phyloP scores from a whole-genome alignment of 2,113 vertebrate genomes.

The Thryonomys swinderianus region DNA sequence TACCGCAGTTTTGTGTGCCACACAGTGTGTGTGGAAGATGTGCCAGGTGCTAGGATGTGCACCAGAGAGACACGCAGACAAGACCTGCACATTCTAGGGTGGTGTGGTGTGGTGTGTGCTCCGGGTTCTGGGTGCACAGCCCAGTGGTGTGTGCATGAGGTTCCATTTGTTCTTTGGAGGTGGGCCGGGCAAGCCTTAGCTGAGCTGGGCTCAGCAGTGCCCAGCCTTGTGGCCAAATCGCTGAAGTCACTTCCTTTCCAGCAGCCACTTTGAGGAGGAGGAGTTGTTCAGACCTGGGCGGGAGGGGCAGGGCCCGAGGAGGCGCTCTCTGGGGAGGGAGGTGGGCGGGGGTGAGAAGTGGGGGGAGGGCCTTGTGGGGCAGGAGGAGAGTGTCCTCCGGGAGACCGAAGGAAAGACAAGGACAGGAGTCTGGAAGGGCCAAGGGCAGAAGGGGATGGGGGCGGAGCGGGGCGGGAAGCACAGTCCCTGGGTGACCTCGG shows the following conservation, averaged over 20 bases:
- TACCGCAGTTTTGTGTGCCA: neutral
- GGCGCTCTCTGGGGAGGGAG: constrained; percentile 69
- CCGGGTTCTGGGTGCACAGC: constrained; percentile 11
- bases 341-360: constrained; percentile 58
- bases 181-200: constrained; percentile 69
- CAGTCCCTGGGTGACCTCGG: constrained; percentile 81
- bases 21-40: neutral
- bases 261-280: constrained; percentile 77
- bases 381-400: constrained; percentile 74
- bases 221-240: constrained; percentile 79
- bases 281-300: constrained; percentile 78
- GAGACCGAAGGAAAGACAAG: constrained; percentile 76
- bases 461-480: constrained; percentile 74
- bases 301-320: constrained; percentile 15
- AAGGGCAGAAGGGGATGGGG: constrained; percentile 78
- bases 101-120: too few relatives aligned
- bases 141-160: constrained; percentile 52
- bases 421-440: constrained; percentile 78
- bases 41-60: neutral
- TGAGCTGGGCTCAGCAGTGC: constrained; percentile 76
- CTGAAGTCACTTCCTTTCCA: constrained; percentile 85
- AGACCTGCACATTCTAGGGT: neutral
- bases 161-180: constrained; percentile 67
- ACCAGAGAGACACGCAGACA: neutral
- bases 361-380: constrained; percentile 65